Conservation (phyloP, 2,797 vertebrate genomes). For the Muscicapa striata region DNA sequence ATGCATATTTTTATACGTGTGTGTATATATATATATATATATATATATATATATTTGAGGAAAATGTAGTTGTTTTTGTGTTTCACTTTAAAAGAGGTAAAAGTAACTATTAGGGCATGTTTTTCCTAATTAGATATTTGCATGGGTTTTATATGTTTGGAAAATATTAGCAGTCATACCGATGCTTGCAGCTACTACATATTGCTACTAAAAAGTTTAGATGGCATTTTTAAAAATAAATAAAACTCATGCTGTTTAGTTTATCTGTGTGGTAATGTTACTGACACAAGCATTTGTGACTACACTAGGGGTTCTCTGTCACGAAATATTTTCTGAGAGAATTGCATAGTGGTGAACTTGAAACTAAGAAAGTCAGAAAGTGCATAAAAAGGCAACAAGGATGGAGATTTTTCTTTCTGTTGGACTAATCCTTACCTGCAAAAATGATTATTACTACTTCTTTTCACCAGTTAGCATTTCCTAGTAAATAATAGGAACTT, state of each 20-base stretch:
- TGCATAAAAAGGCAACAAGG: not conserved
- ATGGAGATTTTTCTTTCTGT: not conserved
- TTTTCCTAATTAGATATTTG: not conserved
- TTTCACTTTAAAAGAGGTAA: not conserved
- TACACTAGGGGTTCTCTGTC: not conserved
- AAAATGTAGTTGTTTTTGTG: not conserved
- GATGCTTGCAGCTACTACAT: not conserved
- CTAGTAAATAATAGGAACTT: constrained; percentile 35
- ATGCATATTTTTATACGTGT: accelerated
- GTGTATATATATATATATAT: too few species aligned
- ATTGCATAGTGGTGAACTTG: not conserved
- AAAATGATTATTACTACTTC: not conserved
- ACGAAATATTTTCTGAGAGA: not conserved
- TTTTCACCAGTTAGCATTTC: constrained; percentile 4
- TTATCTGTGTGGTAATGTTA: not conserved
- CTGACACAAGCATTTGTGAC: not conserved
- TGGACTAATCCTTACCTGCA: not conserved
- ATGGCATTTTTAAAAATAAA: not conserved
- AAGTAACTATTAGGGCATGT: not conserved
- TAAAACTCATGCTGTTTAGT: not conserved
- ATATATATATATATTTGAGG: too few species aligned
- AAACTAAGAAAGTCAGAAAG: not conserved
- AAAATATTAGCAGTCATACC: not conserved
- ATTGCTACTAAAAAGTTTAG: not conserved
- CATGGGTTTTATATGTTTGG: not conserved